Evolutionary conservation across 2,888 invertebrate species (phyloP).

Genomic region (Spilarctia lutea): DNA sequence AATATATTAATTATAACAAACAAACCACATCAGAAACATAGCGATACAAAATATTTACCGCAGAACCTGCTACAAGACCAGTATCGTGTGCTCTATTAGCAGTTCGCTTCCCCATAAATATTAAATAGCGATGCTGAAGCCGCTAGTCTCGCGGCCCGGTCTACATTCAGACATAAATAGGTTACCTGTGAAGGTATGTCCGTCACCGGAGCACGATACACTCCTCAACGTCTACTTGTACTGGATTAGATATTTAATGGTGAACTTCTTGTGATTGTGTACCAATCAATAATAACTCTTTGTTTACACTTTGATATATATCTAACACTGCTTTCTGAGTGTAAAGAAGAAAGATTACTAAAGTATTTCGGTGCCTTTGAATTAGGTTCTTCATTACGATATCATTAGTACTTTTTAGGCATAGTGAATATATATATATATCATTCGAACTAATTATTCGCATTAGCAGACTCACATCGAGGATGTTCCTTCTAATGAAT

Average conservation of each 20-base stretch:
- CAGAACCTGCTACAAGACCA: not conserved
- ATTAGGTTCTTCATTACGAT: not conserved
- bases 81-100: conserved; percentile 20
- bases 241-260: not conserved
- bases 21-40: not conserved
- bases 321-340: too few species aligned
- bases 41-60: conserved; percentile 16
- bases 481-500: not conserved
- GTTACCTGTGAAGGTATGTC: conserved; percentile 42
- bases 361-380: not conserved
- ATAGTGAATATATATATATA: not conserved
- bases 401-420: not conserved
- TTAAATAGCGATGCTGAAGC: conserved; percentile 35
- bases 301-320: not conserved
- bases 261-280: not conserved
- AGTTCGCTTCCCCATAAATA: conserved; percentile 51
- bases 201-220: not conserved
- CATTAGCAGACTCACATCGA: too few species aligned
- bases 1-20: not conserved
- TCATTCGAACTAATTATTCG: not conserved
- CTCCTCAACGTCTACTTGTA: not conserved
- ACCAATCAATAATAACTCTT: not conserved
- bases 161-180: conserved; percentile 53
- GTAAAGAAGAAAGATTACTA: too few species aligned
- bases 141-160: conserved; percentile 16